Evolutionary conservation across 2,113 vertebrate species (phyloP), one percentile per base, ranked within the genome.

Genomic region (Lepus americanus): DNA sequence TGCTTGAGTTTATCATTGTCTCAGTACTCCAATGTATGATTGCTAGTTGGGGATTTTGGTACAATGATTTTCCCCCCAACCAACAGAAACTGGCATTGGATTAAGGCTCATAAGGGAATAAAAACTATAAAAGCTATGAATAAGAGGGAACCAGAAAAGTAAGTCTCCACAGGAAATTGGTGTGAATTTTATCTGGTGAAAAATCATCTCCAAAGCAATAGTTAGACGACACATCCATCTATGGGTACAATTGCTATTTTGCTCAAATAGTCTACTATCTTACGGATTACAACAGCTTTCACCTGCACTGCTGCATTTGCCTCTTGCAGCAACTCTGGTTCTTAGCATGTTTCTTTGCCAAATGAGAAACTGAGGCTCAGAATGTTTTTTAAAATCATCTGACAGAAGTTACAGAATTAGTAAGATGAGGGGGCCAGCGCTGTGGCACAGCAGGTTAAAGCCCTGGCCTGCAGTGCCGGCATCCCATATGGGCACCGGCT

Each of bases 241-340:
- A 89, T 88, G 29, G 92, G 11, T 94, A 66, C n/a, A 92, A n/a
- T 20, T 67, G 36, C 20, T 81, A 39, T 61, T 89, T 94, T 59
- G 67, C 61, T 93, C 27, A 94, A 92, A 89, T 82, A 80, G 0
- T 89, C 2, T 23, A 69, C 16, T 92, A 39, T 77, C 49, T 76
- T 69, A 33, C 74, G 53, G 5, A n/a, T 81, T 87, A 67, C 36
- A 89, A 89, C 82, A 89, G 16, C 17, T 77, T 82, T 95, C 36
- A 89, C 23, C 10, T 66, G 44, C 33, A 59, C 77, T 74, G 83
- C 90, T 66, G 80, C n/a, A 85, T 87, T 91, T 78, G 22, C 90
- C 29, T 72, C 31, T 85, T 81, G 10, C 19, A 86, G 44, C 31
- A 73, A 72, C 2, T 8, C 13, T 91, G 25, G n/a, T 61, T 89